Evolutionary conservation across 2,797 vertebrate species (phyloP), one percentile per base, ranked within the genome.

Genomic region (Enteromius unitaeniatus): DNA sequence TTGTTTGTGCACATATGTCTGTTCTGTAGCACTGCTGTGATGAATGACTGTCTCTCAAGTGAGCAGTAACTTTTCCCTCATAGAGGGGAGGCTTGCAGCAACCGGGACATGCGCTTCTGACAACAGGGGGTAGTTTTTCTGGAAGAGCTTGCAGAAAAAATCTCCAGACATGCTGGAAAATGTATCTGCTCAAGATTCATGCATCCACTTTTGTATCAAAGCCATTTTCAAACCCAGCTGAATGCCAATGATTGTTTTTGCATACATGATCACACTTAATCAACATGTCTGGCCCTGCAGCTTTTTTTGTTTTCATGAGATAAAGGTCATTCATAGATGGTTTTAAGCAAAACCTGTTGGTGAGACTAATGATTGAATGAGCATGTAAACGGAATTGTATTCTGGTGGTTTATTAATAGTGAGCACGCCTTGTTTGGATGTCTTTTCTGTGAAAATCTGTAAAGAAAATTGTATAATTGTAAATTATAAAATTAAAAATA

Each of bases 41-140:
- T 91, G 85, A 92, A 90, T 85, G 86, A 53, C 86, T 78, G 1
- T 26, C 88, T 90, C 91, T 85, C 87, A 60, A 89, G 88, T 92
- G 91, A 88, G 89, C 89, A 82, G 84, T 93, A 89, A 90, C 84
- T 84, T 83, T 72, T 88, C 26, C 88, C 89, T 92, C 84, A 88
- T 88, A 81, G 89, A 90, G 83, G 34, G 88, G 81, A 58, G 31
- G 85, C 55, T 26, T 81, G 53, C 49, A 74, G 15, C 17, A 70
- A 60, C 10, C 8, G 17, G 45, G 23, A 26, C 17, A 26, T 31
- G 51, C 5, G 8, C 58, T 72, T 77, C 31, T 34, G 9, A 76
- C 26, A 11, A 45, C 21, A 47, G 73, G 69, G 72, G 69, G 47
- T 23, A 1, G 65, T 47, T 78, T 75, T 68, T 74, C 17, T 40